These are phyloP conservation scores for Rhinella marina DNA, from an alignment of 2,797 vertebrate species.

Conservation along the genomic window DNA sequence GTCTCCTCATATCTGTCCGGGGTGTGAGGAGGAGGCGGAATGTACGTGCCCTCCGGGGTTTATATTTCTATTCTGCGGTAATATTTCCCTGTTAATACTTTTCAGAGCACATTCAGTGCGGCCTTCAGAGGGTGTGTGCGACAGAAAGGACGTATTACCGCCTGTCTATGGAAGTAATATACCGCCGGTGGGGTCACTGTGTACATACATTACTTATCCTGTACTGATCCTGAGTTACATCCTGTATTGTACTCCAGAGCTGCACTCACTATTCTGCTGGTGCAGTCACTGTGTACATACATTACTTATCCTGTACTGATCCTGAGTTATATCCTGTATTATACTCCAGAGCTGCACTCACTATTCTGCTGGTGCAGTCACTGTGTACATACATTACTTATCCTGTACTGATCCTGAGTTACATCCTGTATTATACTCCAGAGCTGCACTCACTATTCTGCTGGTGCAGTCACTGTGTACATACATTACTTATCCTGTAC, in stretches of 20 bases:
- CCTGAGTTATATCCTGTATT: not conserved
- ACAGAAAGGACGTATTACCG: not conserved
- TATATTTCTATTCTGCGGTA: not conserved
- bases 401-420: not conserved
- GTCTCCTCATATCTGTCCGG: constrained; percentile 64
- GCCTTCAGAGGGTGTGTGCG: not conserved
- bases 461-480: no score
- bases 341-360: not conserved
- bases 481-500: no score
- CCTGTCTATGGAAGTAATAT: no score
- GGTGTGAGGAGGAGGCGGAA: constrained; percentile 26
- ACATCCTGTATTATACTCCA: no score
- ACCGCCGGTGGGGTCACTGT: not conserved
- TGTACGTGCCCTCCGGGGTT: constrained; percentile 35
- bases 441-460: no score
- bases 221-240: not conserved
- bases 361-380: no score
- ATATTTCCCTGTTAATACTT: not conserved
- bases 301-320: not conserved
- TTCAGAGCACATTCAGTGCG: not conserved
- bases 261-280: no score
- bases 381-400: not conserved
- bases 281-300: not conserved
- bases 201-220: not conserved
- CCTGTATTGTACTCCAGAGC: not conserved